Evolutionary conservation across 2,888 invertebrate genomes (phyloP), one percentile per base, ranked within the genome.

Genomic region (Sussaba pulchella): DNA sequence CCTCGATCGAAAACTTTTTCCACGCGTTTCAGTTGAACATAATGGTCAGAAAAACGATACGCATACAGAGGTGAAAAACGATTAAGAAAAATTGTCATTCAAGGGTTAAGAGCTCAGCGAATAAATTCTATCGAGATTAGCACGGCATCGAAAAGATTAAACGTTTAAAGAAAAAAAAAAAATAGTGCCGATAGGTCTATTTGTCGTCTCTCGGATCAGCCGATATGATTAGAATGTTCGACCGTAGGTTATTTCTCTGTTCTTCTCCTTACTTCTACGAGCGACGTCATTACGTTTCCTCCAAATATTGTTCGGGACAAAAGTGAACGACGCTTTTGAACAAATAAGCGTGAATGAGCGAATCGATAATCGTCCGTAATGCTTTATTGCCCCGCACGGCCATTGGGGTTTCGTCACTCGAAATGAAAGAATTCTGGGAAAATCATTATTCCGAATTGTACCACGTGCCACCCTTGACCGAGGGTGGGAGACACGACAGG

Each of bases 361-460:
- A 57, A 66, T 66, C 66, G 64, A 74, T 74, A 57, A 74, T 74
- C 73, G 14, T 36, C 57, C 17, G n/a, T 59, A 63, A 50, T 75
- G 39, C 17, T 67, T 75, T 75, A 75, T 75, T 75, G 41, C 59
- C 47, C 47, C 43, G 31, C 8, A 12, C 12, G 26, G 10, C 6
- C 36, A 24, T 14, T 52, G 9, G 52, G 14, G 63, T 10, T 14
- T 39, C 26, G 36, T 41, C 52, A 14, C 12, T 75, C 67, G 24
- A 67, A 50, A 50, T 24, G 24, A 14, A 67, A 10, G 57, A 59
- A 17, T 75, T 69, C 67, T 17, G n/a, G 50, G 54, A 69, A 69
- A 8, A 12, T 67, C 54, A 67, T 52, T 39, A 43, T 52, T 75
- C 61, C 57, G 59, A 61, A 67, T 75, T 67, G 41, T 36, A 19